Percentiles rank a stretch among this genome's conserved stretches.
Conservation (phyloP, 2,797 vertebrate species). For the Leptoclinus maculatus region DNA sequence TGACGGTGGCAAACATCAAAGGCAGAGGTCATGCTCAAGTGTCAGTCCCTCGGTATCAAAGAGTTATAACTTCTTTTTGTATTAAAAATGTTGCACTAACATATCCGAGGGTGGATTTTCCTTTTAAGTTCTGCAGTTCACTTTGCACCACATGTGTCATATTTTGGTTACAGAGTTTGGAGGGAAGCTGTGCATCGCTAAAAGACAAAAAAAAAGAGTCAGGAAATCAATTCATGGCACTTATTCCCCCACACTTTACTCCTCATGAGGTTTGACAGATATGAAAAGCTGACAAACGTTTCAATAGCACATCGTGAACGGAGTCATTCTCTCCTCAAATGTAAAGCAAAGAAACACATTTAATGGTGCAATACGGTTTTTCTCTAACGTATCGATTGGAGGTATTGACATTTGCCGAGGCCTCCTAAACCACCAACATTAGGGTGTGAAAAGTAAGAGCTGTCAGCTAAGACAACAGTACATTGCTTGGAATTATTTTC, state of each 20-base stretch:
- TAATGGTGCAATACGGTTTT: background rate
- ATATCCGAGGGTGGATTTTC: constrained; percentile 46
- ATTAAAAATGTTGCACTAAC: constrained; percentile 44
- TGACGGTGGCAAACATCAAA: constrained; percentile 55
- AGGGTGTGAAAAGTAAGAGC: background rate
- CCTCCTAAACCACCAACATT: background rate
- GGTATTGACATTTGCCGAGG: background rate
- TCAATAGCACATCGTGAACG: background rate
- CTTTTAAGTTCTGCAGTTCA: constrained; percentile 54
- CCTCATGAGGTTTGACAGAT: constrained; percentile 4
- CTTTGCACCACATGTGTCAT: constrained; percentile 56
- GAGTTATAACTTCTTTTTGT: constrained; percentile 52
- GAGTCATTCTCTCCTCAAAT: constrained; percentile 4
- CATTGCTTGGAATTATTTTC: background rate
- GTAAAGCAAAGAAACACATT: background rate
- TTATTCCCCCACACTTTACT: constrained; percentile 16
- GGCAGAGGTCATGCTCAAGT: constrained; percentile 45
- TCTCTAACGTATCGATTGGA: background rate
- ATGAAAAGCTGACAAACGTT: background rate
- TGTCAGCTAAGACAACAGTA: background rate
- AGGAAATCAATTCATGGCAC: constrained; percentile 11
- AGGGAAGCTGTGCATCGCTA: constrained; percentile 21
- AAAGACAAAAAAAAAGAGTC: constrained; percentile 56
- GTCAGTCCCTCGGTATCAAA: constrained; percentile 53
- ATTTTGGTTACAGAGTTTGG: constrained; percentile 37